These are phyloP conservation scores for Xiphydria camelus DNA, from an alignment of 2,888 invertebrate genomes.

Conservation along the genomic window DNA sequence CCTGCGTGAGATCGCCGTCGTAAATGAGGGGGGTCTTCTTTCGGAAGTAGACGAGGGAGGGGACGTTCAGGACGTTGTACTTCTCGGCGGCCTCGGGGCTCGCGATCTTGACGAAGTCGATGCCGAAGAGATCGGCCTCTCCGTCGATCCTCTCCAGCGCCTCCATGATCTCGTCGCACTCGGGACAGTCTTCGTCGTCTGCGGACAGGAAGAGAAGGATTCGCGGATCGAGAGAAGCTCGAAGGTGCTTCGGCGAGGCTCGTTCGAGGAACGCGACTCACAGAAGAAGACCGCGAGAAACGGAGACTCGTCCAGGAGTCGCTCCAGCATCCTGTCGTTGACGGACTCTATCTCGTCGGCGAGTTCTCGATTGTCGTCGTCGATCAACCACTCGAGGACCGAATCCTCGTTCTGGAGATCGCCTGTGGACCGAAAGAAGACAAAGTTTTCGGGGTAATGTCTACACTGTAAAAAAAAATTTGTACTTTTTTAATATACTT, in stretches of 20 bases:
- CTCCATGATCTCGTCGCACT: conserved; percentile 88
- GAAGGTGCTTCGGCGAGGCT: too few relatives aligned
- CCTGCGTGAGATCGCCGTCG: conserved; percentile 87
- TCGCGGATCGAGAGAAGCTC: too few relatives aligned
- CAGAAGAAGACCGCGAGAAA: conserved; percentile 91
- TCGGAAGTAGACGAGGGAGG: conserved; percentile 86
- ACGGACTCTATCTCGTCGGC: conserved; percentile 94
- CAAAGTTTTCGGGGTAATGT: too few relatives aligned
- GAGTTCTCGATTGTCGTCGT: conserved; percentile 89
- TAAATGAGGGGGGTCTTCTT: conserved; percentile 82
- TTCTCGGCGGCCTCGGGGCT: conserved; percentile 80
- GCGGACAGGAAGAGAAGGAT: too few relatives aligned
- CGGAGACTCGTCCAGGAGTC: conserved; percentile 82
- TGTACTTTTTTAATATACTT: too few relatives aligned
- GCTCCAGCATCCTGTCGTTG: conserved; percentile 85
- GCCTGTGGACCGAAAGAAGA: too few relatives aligned
- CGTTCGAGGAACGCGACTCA: too few relatives aligned
- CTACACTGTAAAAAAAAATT: too few relatives aligned
- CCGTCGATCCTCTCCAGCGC: conserved; percentile 93
- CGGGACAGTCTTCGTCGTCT: conserved; percentile 90
- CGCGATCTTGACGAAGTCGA: conserved; percentile 91
- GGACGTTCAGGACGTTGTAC: conserved; percentile 81
- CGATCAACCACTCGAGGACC: conserved; percentile 89
- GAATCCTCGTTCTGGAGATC: conserved; percentile 91
- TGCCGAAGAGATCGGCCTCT: conserved; percentile 90